A percentile compares a stretch with the other conserved stretches of the same genome.
Evolutionary conservation across 2,113 vertebrate genomes (phyloP).

Genomic region (Noctilio leporinus): DNA sequence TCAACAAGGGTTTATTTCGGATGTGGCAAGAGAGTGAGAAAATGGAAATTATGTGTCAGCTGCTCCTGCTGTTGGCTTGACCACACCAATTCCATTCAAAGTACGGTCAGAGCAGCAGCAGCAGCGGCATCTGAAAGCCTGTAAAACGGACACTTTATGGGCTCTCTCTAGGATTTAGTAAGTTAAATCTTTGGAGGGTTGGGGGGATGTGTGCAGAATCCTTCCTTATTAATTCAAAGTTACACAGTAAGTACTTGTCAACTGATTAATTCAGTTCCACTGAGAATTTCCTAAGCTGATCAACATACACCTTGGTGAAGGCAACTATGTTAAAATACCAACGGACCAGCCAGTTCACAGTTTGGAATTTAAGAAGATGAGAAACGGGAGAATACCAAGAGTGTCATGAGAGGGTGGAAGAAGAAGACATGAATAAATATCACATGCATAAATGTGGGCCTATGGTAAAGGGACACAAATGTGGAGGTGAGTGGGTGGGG

Average conservation of each 20-base stretch:
- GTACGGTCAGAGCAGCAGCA: background rate
- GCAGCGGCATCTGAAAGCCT: background rate
- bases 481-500: background rate
- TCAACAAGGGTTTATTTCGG: background rate
- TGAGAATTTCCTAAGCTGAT: background rate
- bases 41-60: background rate
- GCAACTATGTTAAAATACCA: background rate
- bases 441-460: background rate
- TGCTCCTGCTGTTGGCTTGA: background rate
- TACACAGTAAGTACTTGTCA: background rate
- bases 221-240: background rate
- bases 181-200: background rate
- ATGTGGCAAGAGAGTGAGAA: background rate
- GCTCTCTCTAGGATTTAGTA: background rate
- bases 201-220: background rate
- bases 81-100: background rate
- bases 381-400: background rate
- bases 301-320: background rate
- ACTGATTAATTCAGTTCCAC: background rate
- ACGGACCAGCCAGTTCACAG: background rate
- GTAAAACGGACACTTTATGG: background rate
- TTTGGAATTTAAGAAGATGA: background rate
- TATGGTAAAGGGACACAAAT: background rate
- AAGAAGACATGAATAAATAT: background rate
- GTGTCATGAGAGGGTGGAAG: background rate